Evolutionary conservation across 2,113 vertebrate genomes (phyloP).

Genomic region (Tachysurus vachellii): DNA sequence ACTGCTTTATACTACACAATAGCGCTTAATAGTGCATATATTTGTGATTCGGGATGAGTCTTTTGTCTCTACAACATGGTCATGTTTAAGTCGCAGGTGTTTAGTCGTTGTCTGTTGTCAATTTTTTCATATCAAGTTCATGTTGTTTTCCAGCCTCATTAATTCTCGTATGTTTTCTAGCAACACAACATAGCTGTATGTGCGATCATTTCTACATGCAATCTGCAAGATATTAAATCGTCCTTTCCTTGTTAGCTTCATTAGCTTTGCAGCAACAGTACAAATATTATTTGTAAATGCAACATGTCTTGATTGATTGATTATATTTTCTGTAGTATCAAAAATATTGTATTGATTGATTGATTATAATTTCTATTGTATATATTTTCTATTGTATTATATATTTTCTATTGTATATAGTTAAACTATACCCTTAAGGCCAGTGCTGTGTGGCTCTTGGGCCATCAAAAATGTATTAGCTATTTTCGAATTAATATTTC

Average conservation of each 20-base stretch:
- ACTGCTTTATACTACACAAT: too few species aligned
- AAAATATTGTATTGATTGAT: not conserved
- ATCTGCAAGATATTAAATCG: not conserved
- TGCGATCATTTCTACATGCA: not conserved
- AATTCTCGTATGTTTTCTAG: not conserved
- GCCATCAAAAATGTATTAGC: conserved; percentile 64
- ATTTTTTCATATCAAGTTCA: not conserved
- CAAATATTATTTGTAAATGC: not conserved
- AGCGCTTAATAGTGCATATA: too few species aligned
- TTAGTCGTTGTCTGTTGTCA: not conserved
- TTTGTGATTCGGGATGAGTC: too few species aligned
- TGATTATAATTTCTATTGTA: too few species aligned
- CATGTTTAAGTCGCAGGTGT: not conserved
- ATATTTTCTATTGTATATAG: not conserved
- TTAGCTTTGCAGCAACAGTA: not conserved
- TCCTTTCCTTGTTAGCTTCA: not conserved
- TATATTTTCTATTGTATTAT: too few species aligned
- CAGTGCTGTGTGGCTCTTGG: conserved; percentile 46
- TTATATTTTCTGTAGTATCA: not conserved
- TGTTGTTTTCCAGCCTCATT: not conserved
- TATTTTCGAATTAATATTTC: conserved; percentile 69
- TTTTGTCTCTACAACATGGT: too few species aligned
- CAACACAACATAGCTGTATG: not conserved
- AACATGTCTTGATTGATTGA: not conserved
- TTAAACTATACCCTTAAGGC: not conserved